Base-by-base conservation (phyloP, 2,797 vertebrate species). In the Centroberyx gerrardi region DNA sequence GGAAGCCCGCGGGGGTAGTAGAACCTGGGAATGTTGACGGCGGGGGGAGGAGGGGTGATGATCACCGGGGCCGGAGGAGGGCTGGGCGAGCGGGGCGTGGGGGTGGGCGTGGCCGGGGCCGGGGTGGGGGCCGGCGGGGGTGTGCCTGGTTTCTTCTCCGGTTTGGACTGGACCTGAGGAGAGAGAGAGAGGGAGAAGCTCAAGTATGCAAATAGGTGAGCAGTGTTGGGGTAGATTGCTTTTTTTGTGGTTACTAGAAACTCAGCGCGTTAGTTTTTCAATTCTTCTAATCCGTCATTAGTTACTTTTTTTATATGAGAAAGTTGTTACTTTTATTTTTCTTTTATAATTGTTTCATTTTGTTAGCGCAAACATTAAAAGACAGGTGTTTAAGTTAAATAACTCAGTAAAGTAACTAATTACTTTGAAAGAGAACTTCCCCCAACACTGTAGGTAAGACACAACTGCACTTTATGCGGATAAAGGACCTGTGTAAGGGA, bases 21-120 rank as follows among this genome's bases (percentile, higher is more conserved):
- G 96, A 99, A 99, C 91, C 93, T 97, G 96, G 98, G 98, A 99
- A 99, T 99, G 98, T 99, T 97, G 96, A 98, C 78, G 59, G 97
- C 95, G 75, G 96, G 89, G 66, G 95, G 91, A 79, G 91, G 95
- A 72, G 96, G 94, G 76, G 78, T 87, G 88, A 94, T 90, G 65
- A 96, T 95, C 85, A 90, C 68, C 27, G 96, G 77, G 94, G 91
- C 86, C 79, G 91, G 29, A 78, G 90, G 81, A 84, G 93, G 86
- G 92, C 83, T 86, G 93, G 92, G 81, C 46, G 90, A 88, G 73
- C 86, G 88, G 0, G 78, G 88, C 0, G 83, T 46, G 72, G 90
- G 85, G 88, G 88, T 46, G 82, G 92, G 90, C 58, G 96, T 61
- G 94, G 86, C 71, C 74, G 95, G 44, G 95, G 88, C 74, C 87